Conservation (phyloP, 2,797 vertebrate species). For the Pterois miles region DNA sequence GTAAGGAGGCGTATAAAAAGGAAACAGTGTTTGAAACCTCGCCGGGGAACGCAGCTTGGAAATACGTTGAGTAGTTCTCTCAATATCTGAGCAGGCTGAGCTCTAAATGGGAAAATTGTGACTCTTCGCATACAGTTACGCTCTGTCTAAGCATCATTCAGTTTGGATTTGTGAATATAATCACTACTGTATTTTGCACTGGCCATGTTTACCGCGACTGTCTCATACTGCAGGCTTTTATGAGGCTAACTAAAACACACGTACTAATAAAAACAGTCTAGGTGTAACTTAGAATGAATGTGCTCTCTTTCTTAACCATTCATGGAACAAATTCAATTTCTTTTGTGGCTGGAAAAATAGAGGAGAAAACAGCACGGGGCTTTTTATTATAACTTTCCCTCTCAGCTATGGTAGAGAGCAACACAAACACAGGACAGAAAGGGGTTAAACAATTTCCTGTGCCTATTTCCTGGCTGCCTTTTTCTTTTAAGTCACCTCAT, state of each 20-base stretch:
- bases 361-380: not conserved
- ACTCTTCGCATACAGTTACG: not conserved
- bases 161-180: constrained; percentile 20
- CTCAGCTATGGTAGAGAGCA: not conserved
- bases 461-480: not conserved
- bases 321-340: not conserved
- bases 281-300: not conserved
- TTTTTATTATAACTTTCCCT: constrained; percentile 6
- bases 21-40: constrained; percentile 40
- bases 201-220: constrained; percentile 1
- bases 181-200: not conserved
- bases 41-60: constrained; percentile 28
- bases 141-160: constrained; percentile 9
- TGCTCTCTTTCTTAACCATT: not conserved
- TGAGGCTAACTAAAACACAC: not conserved
- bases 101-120: constrained; percentile 5
- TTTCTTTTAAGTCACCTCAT: not conserved
- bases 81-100: constrained; percentile 24
- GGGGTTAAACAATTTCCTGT: not conserved
- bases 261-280: not conserved
- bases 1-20: constrained; percentile 38
- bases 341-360: not conserved
- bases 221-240: not conserved
- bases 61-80: constrained; percentile 43
- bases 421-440: not conserved